Base-by-base conservation (phyloP, 92 coral and sea anemone genomes). In the Palythoa grandis region DNA sequence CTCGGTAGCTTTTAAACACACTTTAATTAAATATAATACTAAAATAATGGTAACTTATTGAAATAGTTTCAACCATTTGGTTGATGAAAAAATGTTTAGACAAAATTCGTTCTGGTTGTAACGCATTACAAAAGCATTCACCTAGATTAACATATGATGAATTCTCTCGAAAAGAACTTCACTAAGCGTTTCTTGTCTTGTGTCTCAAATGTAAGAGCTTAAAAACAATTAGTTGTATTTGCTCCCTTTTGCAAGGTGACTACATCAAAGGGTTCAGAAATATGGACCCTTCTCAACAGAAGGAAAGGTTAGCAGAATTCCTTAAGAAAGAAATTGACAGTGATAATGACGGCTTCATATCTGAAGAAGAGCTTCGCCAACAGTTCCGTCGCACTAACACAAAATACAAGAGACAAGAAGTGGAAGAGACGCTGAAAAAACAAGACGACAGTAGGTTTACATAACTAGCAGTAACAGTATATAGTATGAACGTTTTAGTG, bases 311-410 rank as follows among this genome's bases (percentile, higher is more conserved):
- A 43, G 86, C 85, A 66, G 88, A 94, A 76, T 83, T 92, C 20
- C 87, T 94, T 3, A 78, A 77, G 47, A 87, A 73, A 70, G 98
- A 94, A 82, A 87, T 94, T 50, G 98, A 94, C 88, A 54, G 79
- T 63, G 90, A 94, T 80, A 94, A 92, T 76, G 98, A 94, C 61
- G 95, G 95, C 43, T 82, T 92, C 20, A 77, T 94, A 57, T 90
- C 95, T 22, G 98, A 94, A 75, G 98, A 90, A 29, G 98, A 94
- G 69, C 91, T 94, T 54, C 92, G 98, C 19, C 82, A 74, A 6
- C 77, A 94, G 66, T 92, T 92, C 16, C 92, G 82, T 13, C 82
- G 82, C n/a, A 92, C 92, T 10, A 90, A 91, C 60, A 92, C 90
- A 58, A 88, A 84, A 70, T 89, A 94, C 85, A 87, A 93, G 76